Evolutionary conservation across 2,113 vertebrate genomes (phyloP), one percentile per base, ranked within the genome.

Genomic region (Odocoileus hemionus): DNA sequence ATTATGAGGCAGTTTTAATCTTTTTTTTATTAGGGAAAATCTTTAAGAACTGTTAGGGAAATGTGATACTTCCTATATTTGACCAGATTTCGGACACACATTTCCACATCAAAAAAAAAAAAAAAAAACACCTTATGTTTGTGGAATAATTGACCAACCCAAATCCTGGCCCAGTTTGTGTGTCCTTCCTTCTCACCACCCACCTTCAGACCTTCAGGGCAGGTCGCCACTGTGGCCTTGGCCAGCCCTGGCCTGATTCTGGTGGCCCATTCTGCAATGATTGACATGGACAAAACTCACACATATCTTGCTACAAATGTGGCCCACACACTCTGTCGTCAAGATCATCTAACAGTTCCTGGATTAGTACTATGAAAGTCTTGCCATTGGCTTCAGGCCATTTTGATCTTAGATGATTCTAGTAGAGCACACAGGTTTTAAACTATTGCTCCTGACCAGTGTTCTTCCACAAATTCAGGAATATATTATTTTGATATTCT

Each of bases 281-380:
- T 54, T 96, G 96, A 97, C 96, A 58, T 11, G 36, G 57, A 64
- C 95, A 96, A 47, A 58, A 28, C 93, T 97, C 86, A 93, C 82
- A 95, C 83, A n/a, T 89, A 54, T 74, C 97, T 96, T 89, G 52
- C 96, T 93, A 54, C 82, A 93, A 96, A 93, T 82, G 93, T 85
- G 52, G 64, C 74, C 33, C 52, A 50, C 50, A 87, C 11, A 82
- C 58, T 86, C 91, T 82, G 61, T 87, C 94, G 57, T n/a, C 79
- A 67, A 50, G 89, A 95, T 96, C 89, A 92, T 92, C 91, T 91
- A 92, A 95, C 67, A 74, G 97, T 21, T 1, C 83, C 60, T 93
- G 83, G 25, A 96, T 89, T 95, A 97, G 91, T 93, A 64, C 92
- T 36, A 16, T 17, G 74, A 97, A 94, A 91, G 74, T 70, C 80